Conservation (phyloP, 2,797 vertebrate genomes). For the Otolemur crassicaudatus region DNA sequence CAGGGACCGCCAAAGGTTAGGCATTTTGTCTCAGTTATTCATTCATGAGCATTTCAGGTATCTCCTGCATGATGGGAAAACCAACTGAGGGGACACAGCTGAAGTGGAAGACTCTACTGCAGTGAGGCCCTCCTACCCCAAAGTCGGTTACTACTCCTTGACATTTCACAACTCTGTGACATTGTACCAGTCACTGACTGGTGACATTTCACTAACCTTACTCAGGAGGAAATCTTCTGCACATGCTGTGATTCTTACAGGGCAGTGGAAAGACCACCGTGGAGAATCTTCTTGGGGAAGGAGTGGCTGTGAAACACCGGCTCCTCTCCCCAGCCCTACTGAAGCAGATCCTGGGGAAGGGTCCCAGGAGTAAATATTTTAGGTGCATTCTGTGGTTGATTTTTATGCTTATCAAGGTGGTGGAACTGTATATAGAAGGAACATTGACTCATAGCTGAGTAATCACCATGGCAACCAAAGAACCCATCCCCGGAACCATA, state of each 20-base stretch:
- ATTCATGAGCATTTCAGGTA: neutral
- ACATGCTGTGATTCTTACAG: neutral
- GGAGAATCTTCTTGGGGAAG: neutral
- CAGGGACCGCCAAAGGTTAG: neutral
- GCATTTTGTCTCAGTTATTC: neutral
- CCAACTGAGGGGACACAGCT: neutral
- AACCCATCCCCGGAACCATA: slow-evolving; percentile 36
- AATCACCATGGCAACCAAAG: slow-evolving; percentile 56
- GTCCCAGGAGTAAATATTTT: neutral
- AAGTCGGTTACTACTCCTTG: neutral
- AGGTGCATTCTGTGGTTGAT: neutral
- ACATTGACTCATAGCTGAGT: slow-evolving; percentile 24
- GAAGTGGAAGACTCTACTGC: neutral
- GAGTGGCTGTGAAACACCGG: neutral
- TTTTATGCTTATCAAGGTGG: neutral
- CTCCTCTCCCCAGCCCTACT: no score
- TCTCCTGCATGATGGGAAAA: neutral
- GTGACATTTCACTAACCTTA: neutral
- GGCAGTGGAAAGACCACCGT: neutral
- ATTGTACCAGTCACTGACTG: neutral
- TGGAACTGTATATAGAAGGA: slow-evolving; percentile 37
- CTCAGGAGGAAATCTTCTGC: neutral
- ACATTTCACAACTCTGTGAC: neutral
- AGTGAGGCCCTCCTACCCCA: neutral
- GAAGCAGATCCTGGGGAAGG: neutral